Conservation (phyloP, 2,888 invertebrate genomes). For the Platycnemis pennipes region DNA sequence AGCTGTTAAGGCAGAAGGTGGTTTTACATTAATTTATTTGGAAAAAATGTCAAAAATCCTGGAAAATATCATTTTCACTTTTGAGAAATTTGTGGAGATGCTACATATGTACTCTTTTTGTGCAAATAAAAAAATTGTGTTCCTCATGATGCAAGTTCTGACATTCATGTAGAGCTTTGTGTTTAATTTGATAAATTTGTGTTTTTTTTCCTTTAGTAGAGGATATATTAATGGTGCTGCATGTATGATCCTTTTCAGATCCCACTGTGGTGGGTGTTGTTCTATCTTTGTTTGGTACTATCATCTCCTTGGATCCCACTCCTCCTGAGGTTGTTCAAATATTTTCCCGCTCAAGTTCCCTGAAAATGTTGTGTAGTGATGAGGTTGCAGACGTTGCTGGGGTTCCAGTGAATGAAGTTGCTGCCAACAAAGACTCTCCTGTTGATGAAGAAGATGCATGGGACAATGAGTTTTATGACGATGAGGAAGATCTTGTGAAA, state of each 20-base stretch:
- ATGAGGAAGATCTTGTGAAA: constrained; percentile 49
- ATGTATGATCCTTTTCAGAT: neutral
- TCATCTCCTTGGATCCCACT: constrained; percentile 52
- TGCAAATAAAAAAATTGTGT: too few relatives aligned
- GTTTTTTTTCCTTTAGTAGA: too few relatives aligned
- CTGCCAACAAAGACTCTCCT: neutral
- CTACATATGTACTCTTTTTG: too few relatives aligned
- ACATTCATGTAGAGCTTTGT: too few relatives aligned
- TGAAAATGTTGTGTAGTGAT: neutral
- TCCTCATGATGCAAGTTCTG: too few relatives aligned
- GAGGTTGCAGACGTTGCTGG: neutral
- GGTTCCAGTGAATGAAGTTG: neutral
- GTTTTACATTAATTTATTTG: too few relatives aligned
- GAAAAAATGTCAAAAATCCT: too few relatives aligned
- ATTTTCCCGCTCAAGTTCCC: constrained; percentile 49
- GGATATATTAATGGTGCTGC: too few relatives aligned
- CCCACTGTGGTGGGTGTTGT: neutral
- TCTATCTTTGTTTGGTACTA: constrained; percentile 41
- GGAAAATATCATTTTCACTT: too few relatives aligned
- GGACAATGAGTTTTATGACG: constrained; percentile 60
- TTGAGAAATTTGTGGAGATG: too few relatives aligned
- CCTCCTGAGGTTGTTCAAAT: constrained; percentile 58
- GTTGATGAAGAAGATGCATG: constrained; percentile 33
- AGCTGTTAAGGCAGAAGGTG: too few relatives aligned
- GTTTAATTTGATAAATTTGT: too few relatives aligned